Conservation (phyloP, 2,113 vertebrate species). For the Strigops habroptila region DNA sequence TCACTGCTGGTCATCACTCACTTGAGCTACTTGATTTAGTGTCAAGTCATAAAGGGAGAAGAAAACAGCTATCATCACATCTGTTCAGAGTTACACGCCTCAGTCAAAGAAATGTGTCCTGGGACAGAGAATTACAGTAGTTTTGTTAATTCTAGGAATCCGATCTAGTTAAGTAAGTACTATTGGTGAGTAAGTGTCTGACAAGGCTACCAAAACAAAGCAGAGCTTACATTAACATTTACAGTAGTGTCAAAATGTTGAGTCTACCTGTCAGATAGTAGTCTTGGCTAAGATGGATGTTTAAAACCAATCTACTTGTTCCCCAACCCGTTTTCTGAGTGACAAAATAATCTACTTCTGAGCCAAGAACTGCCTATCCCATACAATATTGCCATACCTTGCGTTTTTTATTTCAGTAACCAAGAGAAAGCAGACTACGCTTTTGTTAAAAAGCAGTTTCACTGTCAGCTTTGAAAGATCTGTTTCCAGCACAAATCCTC, state of each 20-base stretch:
- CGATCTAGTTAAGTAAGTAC: neutral
- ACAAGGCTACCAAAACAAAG: conserved; percentile 7
- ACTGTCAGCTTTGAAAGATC: neutral
- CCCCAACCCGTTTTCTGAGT: neutral
- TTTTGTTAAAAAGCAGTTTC: neutral
- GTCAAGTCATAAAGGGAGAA: neutral
- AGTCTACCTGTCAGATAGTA: conserved; percentile 28
- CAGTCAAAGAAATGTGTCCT: neutral
- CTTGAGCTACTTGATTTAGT: neutral
- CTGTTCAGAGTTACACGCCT: neutral
- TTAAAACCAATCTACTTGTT: neutral
- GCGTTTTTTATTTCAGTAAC: neutral
- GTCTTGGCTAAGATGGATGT: neutral
- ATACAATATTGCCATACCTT: neutral
- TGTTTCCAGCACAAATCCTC: neutral
- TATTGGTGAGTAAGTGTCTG: neutral
- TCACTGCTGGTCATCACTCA: neutral
- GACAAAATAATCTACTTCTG: neutral
- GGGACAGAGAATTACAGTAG: neutral
- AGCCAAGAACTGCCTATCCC: neutral
- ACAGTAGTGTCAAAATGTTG: neutral
- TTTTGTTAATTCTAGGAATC: neutral
- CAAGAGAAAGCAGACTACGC: neutral
- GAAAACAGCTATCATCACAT: neutral
- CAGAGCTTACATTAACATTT: conserved; percentile 10